Percentiles rank a stretch among this genome's conserved stretches.
These are phyloP conservation scores for Drosophila athabasca DNA, from an alignment of 1,140 invertebrate genomes.

Conservation along the genomic window DNA sequence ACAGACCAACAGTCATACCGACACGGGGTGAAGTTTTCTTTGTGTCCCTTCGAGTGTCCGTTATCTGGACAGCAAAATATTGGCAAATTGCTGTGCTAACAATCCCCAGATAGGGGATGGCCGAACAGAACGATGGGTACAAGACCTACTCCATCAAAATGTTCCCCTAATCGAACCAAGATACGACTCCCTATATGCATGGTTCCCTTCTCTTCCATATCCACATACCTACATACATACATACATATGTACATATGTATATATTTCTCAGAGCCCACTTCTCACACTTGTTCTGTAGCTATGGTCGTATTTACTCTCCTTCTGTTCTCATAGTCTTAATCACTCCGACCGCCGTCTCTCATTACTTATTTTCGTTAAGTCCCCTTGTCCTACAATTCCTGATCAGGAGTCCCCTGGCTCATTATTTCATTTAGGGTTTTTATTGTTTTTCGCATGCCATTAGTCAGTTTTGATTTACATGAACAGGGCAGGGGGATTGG, in stretches of 20 bases:
- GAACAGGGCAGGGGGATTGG: constrained; percentile 15
- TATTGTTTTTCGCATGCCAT: constrained; percentile 82
- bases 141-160: constrained; percentile 18
- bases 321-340: background rate
- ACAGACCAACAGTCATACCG: background rate
- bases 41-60: constrained; percentile 31
- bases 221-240: background rate
- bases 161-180: too few species aligned
- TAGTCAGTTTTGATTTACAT: constrained; percentile 80
- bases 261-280: background rate
- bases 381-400: background rate
- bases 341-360: background rate
- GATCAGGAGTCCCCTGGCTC: constrained; percentile 56
- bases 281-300: too few species aligned
- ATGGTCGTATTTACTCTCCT: background rate
- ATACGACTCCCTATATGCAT: background rate
- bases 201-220: too few species aligned
- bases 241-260: background rate
- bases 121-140: background rate
- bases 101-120: constrained; percentile 16
- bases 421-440: constrained; percentile 80
- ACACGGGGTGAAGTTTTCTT: constrained; percentile 19
- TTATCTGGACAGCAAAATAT: constrained; percentile 55
- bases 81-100: constrained; percentile 56
- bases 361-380: background rate